A percentile compares a stretch with the other conserved stretches of the same genome.
Evolutionary conservation across 2,888 invertebrate species (phyloP).

Genomic region (Mesochorus sp.): DNA sequence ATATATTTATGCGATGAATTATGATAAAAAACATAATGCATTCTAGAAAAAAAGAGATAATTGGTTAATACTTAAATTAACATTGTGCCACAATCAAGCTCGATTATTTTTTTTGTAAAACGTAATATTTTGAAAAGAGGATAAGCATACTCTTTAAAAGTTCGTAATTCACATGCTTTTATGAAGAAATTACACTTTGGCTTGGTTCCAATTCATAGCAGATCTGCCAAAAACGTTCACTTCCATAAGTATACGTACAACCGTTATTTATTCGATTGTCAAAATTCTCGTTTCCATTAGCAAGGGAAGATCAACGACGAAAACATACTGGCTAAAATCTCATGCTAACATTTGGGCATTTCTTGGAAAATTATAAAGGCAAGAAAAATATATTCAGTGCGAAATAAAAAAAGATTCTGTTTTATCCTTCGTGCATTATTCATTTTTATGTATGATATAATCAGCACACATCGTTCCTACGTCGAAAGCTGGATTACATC

Average conservation of each 20-base stretch:
- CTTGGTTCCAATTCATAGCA: slow-evolving; percentile 31
- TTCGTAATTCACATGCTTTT: slow-evolving; percentile 10
- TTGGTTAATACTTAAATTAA: not conserved
- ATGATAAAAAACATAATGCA: not conserved
- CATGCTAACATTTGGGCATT: not conserved
- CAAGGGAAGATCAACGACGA: not conserved
- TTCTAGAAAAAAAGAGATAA: not conserved
- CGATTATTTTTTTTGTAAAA: not conserved
- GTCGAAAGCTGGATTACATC: not conserved
- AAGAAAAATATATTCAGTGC: not conserved
- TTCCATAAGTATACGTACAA: not conserved
- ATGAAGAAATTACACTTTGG: slow-evolving; percentile 46
- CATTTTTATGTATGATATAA: not conserved
- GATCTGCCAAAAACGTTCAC: not conserved
- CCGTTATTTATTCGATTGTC: slow-evolving; percentile 9
- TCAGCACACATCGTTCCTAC: not conserved
- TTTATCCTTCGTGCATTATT: not conserved
- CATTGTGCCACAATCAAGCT: slow-evolving; percentile 28
- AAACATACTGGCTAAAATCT: not conserved
- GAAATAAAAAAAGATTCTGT: not conserved
- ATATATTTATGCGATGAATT: not conserved
- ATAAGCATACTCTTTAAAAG: slow-evolving; percentile 22
- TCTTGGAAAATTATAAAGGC: not conserved
- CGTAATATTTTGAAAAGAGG: slow-evolving; percentile 1
- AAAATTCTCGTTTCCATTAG: slow-evolving; percentile 12